phyloP scores from a whole-genome alignment of 2,888 invertebrate species.

The Hetaerina titia region DNA sequence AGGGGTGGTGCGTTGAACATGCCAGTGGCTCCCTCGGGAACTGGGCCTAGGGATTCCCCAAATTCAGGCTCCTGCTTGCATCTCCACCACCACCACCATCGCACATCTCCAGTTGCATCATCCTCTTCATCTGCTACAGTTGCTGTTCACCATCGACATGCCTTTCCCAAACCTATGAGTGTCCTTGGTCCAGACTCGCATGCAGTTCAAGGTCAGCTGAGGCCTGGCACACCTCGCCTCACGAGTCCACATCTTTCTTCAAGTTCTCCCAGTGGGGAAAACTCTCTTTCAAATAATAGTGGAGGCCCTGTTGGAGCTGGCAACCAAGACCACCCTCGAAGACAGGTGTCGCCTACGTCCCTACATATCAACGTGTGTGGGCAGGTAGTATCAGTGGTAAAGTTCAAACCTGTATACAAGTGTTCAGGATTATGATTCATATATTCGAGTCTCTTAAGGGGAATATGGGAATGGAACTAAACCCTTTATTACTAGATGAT shows the following conservation, averaged over 20 bases:
- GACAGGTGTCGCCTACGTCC: slow-evolving; percentile 78
- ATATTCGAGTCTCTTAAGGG: no score
- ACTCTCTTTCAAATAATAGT: slow-evolving; percentile 37
- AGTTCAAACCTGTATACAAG: neutral
- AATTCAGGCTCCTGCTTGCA: slow-evolving; percentile 59
- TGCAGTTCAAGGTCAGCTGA: slow-evolving; percentile 55
- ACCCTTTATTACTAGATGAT: neutral
- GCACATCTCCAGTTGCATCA: slow-evolving; percentile 48
- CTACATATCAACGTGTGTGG: slow-evolving; percentile 80
- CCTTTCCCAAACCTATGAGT: slow-evolving; percentile 59
- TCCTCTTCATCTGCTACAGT: slow-evolving; percentile 51
- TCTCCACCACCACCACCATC: slow-evolving; percentile 60
- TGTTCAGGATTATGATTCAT: no score
- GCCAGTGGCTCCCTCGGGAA: slow-evolving; percentile 54
- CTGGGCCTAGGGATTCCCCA: slow-evolving; percentile 56
- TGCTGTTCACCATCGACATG: slow-evolving; percentile 60
- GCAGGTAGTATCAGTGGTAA: slow-evolving; percentile 70
- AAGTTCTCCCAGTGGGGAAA: slow-evolving; percentile 41
- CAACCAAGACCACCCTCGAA: slow-evolving; percentile 71
- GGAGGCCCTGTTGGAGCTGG: slow-evolving; percentile 42
- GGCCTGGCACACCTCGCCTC: slow-evolving; percentile 54
- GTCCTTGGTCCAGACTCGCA: slow-evolving; percentile 58
- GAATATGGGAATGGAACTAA: neutral
- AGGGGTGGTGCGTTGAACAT: slow-evolving; percentile 62
- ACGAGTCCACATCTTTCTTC: slow-evolving; percentile 45